Conservation (phyloP, 1,140 invertebrate genomes). For the Subanguina moxae region DNA sequence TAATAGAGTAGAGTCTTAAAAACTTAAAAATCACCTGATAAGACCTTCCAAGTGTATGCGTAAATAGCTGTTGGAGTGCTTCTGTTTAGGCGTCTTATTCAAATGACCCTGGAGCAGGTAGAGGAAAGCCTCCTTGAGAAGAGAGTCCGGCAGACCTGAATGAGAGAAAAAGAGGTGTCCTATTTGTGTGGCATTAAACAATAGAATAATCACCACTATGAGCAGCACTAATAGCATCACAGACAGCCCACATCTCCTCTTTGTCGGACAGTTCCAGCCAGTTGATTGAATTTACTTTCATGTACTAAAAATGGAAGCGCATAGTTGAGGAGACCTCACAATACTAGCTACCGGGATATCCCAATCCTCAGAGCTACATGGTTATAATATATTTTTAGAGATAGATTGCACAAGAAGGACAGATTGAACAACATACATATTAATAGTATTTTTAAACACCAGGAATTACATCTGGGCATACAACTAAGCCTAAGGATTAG, state of each 20-base stretch:
- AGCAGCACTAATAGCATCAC: constrained; percentile 20
- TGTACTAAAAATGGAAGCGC: constrained; percentile 12
- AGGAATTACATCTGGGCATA: too few relatives aligned
- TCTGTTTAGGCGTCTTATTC: background rate
- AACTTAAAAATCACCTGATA: constrained; percentile 4
- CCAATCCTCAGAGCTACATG: too few relatives aligned
- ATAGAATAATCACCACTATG: background rate
- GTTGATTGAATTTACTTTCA: constrained; percentile 12
- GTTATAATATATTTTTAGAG: too few relatives aligned
- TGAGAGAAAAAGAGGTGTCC: background rate
- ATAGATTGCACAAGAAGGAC: too few relatives aligned
- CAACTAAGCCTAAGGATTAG: too few relatives aligned
- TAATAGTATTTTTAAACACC: too few relatives aligned
- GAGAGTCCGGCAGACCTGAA: constrained; percentile 13
- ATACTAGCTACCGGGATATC: too few relatives aligned
- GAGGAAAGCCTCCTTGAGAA: constrained; percentile 20
- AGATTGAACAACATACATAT: too few relatives aligned
- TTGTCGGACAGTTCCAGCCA: constrained; percentile 17
- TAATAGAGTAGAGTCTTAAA: background rate
- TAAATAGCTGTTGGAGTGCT: constrained; percentile 8
- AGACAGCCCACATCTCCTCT: constrained; percentile 18
- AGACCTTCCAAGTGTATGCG: constrained; percentile 9
- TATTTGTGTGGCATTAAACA: background rate
- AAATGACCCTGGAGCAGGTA: constrained; percentile 8
- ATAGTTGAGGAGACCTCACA: too few relatives aligned